Evolutionary conservation across 2,113 vertebrate genomes (phyloP), one percentile per base, ranked within the genome.

Genomic region (Perccottus glenii): DNA sequence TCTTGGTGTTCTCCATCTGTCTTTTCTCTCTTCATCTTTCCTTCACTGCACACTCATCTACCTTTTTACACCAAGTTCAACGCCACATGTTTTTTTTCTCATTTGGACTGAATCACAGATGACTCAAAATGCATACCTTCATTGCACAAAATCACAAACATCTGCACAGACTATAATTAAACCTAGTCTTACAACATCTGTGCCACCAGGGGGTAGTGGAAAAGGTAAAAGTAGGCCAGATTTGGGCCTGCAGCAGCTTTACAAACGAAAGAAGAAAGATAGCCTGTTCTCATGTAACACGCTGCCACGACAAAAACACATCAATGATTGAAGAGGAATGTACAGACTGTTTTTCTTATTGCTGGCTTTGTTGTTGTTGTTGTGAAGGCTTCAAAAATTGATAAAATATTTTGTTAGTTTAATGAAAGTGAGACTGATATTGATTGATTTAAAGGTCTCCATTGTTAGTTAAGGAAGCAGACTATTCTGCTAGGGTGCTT

Each of bases 161-260:
- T 89, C 89, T 91, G 88, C 12, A 63, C 71, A 19, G 60, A 75
- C 84, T 86, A 85, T 87, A 86, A 91, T 88, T 88, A 89, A 85
- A 89, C 79, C 50, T 74, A 35, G 43, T 74, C 70, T 76, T 76
- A 32, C 52, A 80, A 83, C 77, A 81, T 89, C 83, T 86, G 82
- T 36, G 51, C 78, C 82, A 83, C 75, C 71, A 75, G 74, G 45
- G 78, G 78, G 72, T 44, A 46, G 66, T 74, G 63, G 57, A 64
- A 70, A 85, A 78, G 85, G 71, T 82, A 80, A 85, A 91, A 90
- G 86, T 91, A 85, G 88, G 89, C 64, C 89, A 87, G 67, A 81
- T 76, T 63, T 68, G 75, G 73, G 80, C 89, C 88, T 83, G 83
- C 70, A 89, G 88, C 85, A 57, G 56, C 81, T 62, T 60, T 60